Base-by-base conservation (phyloP, 2,888 invertebrate genomes). In the Lasioglossum oenotherae region DNA sequence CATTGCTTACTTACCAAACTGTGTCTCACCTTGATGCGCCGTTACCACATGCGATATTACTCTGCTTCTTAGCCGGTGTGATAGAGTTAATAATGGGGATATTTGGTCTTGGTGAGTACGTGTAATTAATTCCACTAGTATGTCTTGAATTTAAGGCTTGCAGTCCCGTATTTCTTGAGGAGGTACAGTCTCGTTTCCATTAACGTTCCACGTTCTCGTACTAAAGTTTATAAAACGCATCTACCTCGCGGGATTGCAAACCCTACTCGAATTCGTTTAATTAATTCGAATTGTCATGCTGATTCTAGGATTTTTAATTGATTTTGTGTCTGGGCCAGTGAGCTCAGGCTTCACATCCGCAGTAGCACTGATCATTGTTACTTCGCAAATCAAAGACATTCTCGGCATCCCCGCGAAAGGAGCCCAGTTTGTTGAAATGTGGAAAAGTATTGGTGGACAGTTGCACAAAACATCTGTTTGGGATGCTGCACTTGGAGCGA, bases 261-360 rank as follows among this genome's bases (percentile, higher is more conserved):
- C 2, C 12, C 41, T 41, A 41, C 12, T 12, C 3, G 44, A 44
- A 44, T 44, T 14, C 44, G 4, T 44, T 44, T 44, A 44, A 44
- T 14, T 44, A 44, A 44, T 44, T 44, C 14, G 14, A 44, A 44
- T 14, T 44, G 44, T 44, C 44, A 44, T 14, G 4, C 44, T 8
- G 87, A 82, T 94, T 94, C 35, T 92, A 97, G 97, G 98, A 79
- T 98, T 98, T 94, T 96, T 98, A 86, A 97, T 98, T 85, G 98
- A 98, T 95, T 98, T 98, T 94, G 98, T 98, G 53, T 98, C 98
- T 2, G 98, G 98, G 0, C 98, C 98, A 0, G 98, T 98, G 0
- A 97, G 98, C 2, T 98, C 98, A 0, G 98, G 98, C 23, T 98
- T 98, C 95, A 98, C 98, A 3, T 98, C 98, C 0, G 98, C 98